A percentile compares a stretch with the other conserved stretches of the same genome.
Conservation (phyloP, 2,113 vertebrate genomes). For the Ptychochromis oligacanthus region DNA sequence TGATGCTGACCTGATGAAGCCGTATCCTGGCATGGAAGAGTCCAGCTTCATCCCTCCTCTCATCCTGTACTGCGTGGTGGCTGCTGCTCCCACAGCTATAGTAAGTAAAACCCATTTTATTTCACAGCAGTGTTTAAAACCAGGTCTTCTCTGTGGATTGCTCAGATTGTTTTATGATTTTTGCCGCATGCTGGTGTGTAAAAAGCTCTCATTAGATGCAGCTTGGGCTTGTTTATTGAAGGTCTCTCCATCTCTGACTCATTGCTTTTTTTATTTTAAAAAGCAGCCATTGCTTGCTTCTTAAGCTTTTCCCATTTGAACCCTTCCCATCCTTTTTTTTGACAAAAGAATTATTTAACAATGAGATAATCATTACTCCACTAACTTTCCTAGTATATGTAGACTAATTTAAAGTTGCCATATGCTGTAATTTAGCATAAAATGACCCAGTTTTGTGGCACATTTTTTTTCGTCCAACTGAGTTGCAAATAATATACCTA, state of each 20-base stretch:
- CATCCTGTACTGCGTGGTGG: conserved; percentile 94
- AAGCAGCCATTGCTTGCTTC: no score
- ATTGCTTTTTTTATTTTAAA: background rate
- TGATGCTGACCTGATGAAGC: conserved; percentile 96
- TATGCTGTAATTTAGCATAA: background rate
- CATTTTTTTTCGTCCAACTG: background rate
- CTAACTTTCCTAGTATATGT: background rate
- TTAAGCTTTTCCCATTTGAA: background rate
- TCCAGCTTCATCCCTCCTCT: conserved; percentile 94
- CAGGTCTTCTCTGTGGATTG: background rate
- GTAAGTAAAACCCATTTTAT: conserved; percentile 83
- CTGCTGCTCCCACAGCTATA: conserved; percentile 89
- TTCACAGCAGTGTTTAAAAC: background rate
- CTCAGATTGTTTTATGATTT: background rate
- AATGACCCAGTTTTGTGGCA: background rate
- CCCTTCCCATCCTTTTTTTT: background rate
- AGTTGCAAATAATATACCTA: background rate
- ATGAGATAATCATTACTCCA: background rate
- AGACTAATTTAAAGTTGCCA: background rate
- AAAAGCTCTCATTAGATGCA: background rate
- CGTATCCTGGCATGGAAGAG: conserved; percentile 93
- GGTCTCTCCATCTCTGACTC: background rate
- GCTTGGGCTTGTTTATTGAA: background rate
- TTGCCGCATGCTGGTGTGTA: background rate
- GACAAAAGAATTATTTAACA: background rate